A percentile compares a stretch with the other conserved stretches of the same genome.
phyloP scores from a whole-genome alignment of 64 coral and sea anemone species.

The Montipora foliosa region DNA sequence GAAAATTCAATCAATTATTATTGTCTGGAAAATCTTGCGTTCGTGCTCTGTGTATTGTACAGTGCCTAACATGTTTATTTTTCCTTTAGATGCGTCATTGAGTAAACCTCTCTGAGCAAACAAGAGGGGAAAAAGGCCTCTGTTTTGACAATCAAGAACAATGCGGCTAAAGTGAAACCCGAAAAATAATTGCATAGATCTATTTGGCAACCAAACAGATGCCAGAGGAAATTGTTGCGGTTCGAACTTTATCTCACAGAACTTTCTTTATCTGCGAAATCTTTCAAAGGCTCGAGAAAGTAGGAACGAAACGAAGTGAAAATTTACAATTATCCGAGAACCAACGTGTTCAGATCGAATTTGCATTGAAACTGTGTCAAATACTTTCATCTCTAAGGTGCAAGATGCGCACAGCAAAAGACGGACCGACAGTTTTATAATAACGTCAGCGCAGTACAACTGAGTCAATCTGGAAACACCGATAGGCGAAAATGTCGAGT shows the following conservation, averaged over 20 bases:
- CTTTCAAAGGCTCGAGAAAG: not conserved
- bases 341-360: not conserved
- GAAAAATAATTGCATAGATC: constrained; percentile 24
- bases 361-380: constrained; percentile 15
- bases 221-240: not conserved
- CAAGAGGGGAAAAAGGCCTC: not conserved
- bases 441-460: no score
- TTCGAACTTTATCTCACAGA: not conserved
- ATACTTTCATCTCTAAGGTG: constrained; percentile 30
- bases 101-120: not conserved
- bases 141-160: constrained; percentile 42
- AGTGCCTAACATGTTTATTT: constrained; percentile 17
- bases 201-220: constrained; percentile 20
- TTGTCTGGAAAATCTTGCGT: no score
- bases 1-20: no score
- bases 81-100: constrained; percentile 13
- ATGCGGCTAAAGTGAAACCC: not conserved
- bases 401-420: not conserved
- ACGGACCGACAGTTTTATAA: no score
- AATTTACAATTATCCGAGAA: not conserved
- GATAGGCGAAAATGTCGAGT: not conserved
- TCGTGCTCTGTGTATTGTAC: not conserved
- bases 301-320: not conserved
- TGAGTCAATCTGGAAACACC: not conserved
- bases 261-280: not conserved